A percentile compares a stretch with the other conserved stretches of the same genome.
Evolutionary conservation across 2,797 vertebrate species (phyloP).

Genomic region (Macrochelys suwanniensis): DNA sequence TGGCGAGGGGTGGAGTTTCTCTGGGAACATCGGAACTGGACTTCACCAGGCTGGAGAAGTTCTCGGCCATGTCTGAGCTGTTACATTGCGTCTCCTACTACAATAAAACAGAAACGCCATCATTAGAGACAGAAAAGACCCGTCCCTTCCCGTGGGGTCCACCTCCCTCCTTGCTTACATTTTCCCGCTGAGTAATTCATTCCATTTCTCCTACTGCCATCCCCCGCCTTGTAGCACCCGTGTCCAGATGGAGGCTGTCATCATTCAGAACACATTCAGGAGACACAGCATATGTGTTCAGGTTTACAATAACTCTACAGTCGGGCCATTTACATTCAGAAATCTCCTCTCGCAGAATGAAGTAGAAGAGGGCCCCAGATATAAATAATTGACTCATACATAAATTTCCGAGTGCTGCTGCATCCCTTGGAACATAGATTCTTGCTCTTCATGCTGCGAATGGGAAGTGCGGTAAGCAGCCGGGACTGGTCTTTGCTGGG

Average conservation of each 20-base stretch:
- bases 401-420: neutral
- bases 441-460: neutral
- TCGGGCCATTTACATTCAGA: neutral
- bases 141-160: neutral
- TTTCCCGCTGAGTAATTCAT: neutral
- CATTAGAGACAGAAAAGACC: neutral
- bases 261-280: neutral
- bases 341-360: neutral
- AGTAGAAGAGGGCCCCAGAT: neutral
- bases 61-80: neutral
- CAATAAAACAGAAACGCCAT: neutral
- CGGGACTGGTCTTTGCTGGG: neutral
- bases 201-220: neutral
- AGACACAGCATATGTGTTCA: neutral
- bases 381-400: neutral
- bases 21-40: neutral
- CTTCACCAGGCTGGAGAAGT: neutral
- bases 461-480: neutral
- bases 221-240: neutral
- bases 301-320: neutral
- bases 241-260: neutral
- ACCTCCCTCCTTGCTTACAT: neutral
- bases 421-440: neutral
- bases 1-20: neutral
- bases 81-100: neutral